phyloP scores from a whole-genome alignment of 2,113 vertebrate species.

The Orthochromis indermauri region DNA sequence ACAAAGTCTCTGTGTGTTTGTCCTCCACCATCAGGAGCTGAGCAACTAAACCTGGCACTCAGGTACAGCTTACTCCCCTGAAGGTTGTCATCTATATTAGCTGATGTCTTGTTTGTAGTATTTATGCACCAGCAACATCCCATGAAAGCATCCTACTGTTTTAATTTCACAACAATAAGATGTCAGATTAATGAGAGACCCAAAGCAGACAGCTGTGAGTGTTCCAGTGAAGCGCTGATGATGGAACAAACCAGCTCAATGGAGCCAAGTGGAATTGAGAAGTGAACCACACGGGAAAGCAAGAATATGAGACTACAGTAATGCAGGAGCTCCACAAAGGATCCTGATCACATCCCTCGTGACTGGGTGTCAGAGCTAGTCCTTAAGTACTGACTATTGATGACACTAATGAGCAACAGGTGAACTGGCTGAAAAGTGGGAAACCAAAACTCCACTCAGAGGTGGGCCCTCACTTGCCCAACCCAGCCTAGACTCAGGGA shows the following conservation, averaged over 20 bases:
- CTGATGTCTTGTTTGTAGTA: background rate
- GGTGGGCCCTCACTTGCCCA: background rate
- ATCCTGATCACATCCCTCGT: background rate
- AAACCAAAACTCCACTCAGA: background rate
- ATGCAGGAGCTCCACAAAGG: accelerated
- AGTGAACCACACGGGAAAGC: accelerated
- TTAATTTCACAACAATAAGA: background rate
- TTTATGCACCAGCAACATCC: background rate
- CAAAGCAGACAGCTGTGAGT: background rate
- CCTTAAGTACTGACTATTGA: background rate
- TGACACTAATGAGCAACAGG: background rate
- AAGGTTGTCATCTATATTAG: background rate
- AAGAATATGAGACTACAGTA: background rate
- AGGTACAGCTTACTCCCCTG: background rate
- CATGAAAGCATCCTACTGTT: background rate
- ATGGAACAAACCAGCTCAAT: background rate
- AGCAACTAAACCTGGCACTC: background rate
- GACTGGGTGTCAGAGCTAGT: background rate
- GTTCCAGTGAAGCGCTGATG: background rate
- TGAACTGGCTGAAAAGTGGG: background rate
- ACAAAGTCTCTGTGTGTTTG: background rate
- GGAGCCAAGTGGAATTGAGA: background rate
- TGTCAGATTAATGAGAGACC: background rate
- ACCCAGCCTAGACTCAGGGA: background rate
- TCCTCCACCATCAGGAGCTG: background rate